Evolutionary conservation across 2,113 vertebrate genomes (phyloP).

Genomic region (Hemicordylus capensis): DNA sequence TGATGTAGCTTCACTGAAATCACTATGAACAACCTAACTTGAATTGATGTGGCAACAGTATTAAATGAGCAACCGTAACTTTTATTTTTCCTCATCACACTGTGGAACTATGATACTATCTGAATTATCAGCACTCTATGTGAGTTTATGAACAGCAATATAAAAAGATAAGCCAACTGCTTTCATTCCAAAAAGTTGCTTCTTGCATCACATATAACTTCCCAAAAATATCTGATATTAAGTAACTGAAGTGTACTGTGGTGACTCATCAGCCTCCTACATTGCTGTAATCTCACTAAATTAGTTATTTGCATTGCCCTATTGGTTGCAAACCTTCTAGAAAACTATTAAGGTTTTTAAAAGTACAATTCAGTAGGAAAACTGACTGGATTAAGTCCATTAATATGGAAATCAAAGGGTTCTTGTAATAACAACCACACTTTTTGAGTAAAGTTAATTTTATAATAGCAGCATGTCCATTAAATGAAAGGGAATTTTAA

Average conservation of each 20-base stretch:
- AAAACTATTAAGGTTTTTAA: not conserved
- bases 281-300: not conserved
- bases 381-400: not conserved
- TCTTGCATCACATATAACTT: not conserved
- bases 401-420: not conserved
- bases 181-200: not conserved
- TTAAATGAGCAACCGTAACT: not conserved
- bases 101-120: not conserved
- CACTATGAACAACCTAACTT: not conserved
- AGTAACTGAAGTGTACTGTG: not conserved
- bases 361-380: not conserved
- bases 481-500: not conserved
- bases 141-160: not conserved
- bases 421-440: not conserved
- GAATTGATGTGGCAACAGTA: not conserved
- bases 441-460: not conserved
- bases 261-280: not conserved
- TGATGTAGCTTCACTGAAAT: not conserved
- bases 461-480: not conserved
- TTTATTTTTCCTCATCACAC: not conserved
- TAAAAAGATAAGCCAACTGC: not conserved
- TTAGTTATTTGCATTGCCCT: not conserved
- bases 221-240: not conserved
- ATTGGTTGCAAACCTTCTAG: not conserved
- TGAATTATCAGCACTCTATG: not conserved